These are phyloP conservation scores for Drosophila leonis DNA, from an alignment of 2,888 invertebrate genomes.

Conservation along the genomic window DNA sequence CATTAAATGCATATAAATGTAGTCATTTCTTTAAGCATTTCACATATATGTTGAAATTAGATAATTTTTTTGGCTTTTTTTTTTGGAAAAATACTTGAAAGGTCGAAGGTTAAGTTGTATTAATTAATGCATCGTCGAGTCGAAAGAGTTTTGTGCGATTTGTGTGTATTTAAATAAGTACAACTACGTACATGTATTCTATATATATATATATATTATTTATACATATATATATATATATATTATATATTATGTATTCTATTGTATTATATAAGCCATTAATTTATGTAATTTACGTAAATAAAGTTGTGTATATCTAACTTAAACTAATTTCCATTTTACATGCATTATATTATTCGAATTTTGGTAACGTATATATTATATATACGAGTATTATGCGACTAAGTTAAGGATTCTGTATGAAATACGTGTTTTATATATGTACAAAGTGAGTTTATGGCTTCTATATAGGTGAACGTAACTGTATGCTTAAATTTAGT, in stretches of 20 bases:
- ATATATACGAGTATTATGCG: constrained; percentile 20
- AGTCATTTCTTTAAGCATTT: constrained; percentile 66
- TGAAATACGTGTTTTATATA: constrained; percentile 18
- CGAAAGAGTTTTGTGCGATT: constrained; percentile 60
- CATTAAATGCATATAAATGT: constrained; percentile 79
- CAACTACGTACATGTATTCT: constrained; percentile 45
- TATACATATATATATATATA: constrained; percentile 28
- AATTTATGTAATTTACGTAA: constrained; percentile 74
- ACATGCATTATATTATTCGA: constrained; percentile 35
- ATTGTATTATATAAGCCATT: constrained; percentile 69
- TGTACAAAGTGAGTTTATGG: constrained; percentile 44
- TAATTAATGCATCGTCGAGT: constrained; percentile 16
- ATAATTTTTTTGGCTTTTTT: constrained; percentile 21
- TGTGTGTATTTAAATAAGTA: constrained; percentile 74
- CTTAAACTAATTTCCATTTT: constrained; percentile 36
- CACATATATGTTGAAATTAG: constrained; percentile 55
- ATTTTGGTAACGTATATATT: constrained; percentile 40
- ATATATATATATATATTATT: constrained; percentile 36
- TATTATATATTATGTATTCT: constrained; percentile 34
- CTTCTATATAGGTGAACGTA: constrained; percentile 15
- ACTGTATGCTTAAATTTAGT: neutral
- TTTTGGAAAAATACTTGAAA: neutral
- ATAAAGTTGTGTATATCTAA: constrained; percentile 78
- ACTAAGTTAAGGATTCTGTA: constrained; percentile 11
- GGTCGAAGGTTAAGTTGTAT: constrained; percentile 12